Evolutionary conservation across 2,113 vertebrate genomes (phyloP).

Genomic region (Microcebus griseorufus): DNA sequence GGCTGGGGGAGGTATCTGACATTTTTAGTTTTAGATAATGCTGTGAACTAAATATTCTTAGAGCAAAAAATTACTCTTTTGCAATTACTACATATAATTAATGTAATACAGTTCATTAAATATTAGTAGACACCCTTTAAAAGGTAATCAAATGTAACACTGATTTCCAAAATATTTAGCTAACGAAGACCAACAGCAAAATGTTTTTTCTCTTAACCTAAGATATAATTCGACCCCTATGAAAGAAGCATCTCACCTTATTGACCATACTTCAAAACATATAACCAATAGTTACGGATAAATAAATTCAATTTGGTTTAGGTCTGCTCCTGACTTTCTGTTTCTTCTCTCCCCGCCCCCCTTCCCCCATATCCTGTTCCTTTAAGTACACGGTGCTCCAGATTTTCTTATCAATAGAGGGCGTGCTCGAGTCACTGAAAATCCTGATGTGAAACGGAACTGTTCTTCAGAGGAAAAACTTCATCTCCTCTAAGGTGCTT

Average conservation of each 20-base stretch:
- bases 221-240: background rate
- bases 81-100: background rate
- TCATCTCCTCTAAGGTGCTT: slow-evolving; percentile 71
- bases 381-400: background rate
- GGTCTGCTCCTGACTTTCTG: background rate
- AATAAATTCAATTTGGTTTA: slow-evolving; percentile 40
- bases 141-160: background rate
- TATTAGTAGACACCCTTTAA: background rate
- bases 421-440: slow-evolving; percentile 75
- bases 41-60: background rate
- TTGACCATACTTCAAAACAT: background rate
- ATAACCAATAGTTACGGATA: slow-evolving; percentile 15
- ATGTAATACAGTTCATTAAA: slow-evolving; percentile 31
- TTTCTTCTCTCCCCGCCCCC: background rate
- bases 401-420: slow-evolving; percentile 78
- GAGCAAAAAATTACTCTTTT: slow-evolving; percentile 7
- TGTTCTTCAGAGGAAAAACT: slow-evolving; percentile 57
- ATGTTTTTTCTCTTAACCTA: background rate
- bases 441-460: slow-evolving; percentile 50
- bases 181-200: slow-evolving; percentile 21
- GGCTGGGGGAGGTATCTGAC: background rate
- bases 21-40: slow-evolving; percentile 51
- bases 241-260: background rate
- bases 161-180: slow-evolving; percentile 28
- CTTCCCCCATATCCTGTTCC: background rate